Percentiles rank a stretch among this genome's conserved stretches.
These are phyloP conservation scores for Falco biarmicus DNA, from an alignment of 2,797 vertebrate genomes.

Conservation along the genomic window DNA sequence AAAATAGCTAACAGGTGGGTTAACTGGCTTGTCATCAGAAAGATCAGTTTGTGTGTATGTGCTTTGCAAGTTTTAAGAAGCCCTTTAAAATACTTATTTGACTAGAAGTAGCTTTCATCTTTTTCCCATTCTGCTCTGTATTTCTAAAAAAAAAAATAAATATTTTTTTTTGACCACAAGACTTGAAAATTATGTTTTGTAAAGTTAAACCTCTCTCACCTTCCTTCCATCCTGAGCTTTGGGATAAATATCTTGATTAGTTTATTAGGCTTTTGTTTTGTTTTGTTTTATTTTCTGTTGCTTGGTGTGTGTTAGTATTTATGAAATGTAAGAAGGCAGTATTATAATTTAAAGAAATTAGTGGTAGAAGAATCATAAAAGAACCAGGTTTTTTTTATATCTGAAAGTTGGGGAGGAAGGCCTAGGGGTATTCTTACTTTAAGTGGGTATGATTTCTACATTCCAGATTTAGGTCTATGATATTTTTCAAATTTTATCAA, in stretches of 20 bases:
- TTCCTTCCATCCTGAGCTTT: neutral
- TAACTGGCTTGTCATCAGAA: neutral
- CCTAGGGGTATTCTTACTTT: neutral
- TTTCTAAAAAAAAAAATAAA: neutral
- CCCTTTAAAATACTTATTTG: neutral
- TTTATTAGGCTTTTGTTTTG: neutral
- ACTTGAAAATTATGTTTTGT: neutral
- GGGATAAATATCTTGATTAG: neutral
- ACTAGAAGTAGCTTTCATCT: neutral
- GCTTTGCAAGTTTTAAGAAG: neutral
- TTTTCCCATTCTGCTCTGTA: neutral
- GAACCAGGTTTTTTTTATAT: fast-evolving
- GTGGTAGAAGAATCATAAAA: neutral
- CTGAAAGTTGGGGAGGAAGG: neutral
- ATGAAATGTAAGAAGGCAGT: neutral
- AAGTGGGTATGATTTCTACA: neutral
- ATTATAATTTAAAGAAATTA: neutral
- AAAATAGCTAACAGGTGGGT: neutral
- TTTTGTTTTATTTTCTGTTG: neutral
- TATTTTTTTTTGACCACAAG: neutral
- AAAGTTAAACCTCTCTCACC: neutral
- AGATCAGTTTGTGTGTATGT: neutral
- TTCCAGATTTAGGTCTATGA: neutral
- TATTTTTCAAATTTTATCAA: neutral
- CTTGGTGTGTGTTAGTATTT: neutral